Evolutionary conservation across 2,888 invertebrate species (phyloP), one percentile per base, ranked within the genome.

Genomic region (Thyatira batis): DNA sequence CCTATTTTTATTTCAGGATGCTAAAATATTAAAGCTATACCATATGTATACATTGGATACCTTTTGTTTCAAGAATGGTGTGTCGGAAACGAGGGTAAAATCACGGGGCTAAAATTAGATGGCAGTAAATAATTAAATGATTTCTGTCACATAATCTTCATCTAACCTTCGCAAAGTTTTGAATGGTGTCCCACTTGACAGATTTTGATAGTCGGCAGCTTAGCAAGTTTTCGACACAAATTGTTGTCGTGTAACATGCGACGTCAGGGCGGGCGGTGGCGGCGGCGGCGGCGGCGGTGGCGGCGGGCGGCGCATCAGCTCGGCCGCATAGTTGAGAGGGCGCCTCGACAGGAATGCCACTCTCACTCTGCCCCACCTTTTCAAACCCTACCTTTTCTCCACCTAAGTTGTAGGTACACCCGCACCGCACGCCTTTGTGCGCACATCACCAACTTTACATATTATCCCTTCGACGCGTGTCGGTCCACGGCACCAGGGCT

Each of bases 251-350:
- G 58, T 51, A 67, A 63, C 66, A 65, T 58, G 64, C 58, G 49
- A 58, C 55, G 44, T 39, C 52, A 51, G 39, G 33, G 45, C 51
- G 46, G 13, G 51, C 20, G 10, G 11, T 9, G n/a, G 25, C 53
- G 20, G 9, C 52, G 25, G 51, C 33, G 53, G 52, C 13, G 17
- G 52, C 51, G 54, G 48, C 62, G 65, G n/a, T 11, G 54, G 25
- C 53, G 44, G 53, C 54, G 39, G 17, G 52, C 51, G 54, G 48
- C 62, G 65, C 66, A 69, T 67, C 67, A 61, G 66, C 52, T 58
- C 49, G 52, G 57, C 58, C 77, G 72, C 87, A 87, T 85, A 85
- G 82, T 85, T 85, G 54, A 52, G 67, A 72, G 73, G 66, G 63
- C 69, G 63, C 67, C 61, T 57, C 65, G 59, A 59, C 60, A 70